These are phyloP conservation scores for Nycticorax nycticorax DNA, from an alignment of 2,113 vertebrate species.

Conservation along the genomic window DNA sequence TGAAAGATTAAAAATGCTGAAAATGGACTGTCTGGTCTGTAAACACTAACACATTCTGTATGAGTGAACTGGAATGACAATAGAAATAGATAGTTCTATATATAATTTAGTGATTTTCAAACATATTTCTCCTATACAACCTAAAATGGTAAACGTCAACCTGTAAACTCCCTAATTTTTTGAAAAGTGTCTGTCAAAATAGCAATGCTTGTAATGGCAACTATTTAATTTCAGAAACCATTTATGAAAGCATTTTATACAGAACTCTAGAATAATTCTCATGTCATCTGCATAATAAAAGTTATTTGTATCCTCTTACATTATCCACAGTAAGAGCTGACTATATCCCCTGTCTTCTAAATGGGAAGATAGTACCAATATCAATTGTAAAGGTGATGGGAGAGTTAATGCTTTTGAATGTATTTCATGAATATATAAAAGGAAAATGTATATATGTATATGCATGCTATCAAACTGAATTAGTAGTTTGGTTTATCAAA, in stretches of 20 bases:
- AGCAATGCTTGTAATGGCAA: not conserved
- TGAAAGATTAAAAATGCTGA: not conserved
- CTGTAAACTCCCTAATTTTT: not conserved
- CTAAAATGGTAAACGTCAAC: not conserved
- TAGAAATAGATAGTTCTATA: not conserved
- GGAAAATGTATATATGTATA: not conserved
- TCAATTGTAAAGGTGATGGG: not conserved
- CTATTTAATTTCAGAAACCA: not conserved
- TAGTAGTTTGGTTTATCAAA: not conserved
- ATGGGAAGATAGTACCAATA: not conserved
- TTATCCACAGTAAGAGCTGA: not conserved
- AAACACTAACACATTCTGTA: not conserved
- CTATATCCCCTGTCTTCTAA: not conserved
- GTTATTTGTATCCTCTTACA: not conserved
- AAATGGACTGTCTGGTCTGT: not conserved
- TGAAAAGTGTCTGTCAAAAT: not conserved
- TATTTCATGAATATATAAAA: not conserved
- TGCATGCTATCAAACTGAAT: not conserved
- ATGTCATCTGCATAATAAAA: not conserved
- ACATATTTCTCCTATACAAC: not conserved
- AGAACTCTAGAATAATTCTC: not conserved
- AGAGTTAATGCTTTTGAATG: not conserved
- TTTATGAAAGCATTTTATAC: not conserved
- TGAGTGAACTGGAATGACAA: not conserved
- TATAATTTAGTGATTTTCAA: not conserved